Percentiles rank a stretch among this genome's conserved stretches.
phyloP scores from a whole-genome alignment of 2,797 vertebrate species.

The Nannoperca australis region DNA sequence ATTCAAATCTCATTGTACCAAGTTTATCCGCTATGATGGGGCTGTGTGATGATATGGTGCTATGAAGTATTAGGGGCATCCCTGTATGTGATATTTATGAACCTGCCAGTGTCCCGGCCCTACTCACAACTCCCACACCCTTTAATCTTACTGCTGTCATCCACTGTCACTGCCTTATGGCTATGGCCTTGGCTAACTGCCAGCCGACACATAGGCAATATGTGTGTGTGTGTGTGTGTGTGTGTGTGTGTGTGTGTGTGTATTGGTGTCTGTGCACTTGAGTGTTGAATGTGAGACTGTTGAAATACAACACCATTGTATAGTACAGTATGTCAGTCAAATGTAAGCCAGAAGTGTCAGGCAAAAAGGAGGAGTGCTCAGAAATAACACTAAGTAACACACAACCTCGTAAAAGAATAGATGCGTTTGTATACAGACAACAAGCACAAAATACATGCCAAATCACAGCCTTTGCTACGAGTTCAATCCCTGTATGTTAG shows the following conservation, averaged over 20 bases:
- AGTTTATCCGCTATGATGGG: constrained; percentile 44
- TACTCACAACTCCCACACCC: constrained; percentile 70
- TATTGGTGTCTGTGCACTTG: not conserved
- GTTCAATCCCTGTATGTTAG: constrained; percentile 19
- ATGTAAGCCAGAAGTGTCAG: constrained; percentile 44
- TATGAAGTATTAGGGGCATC: constrained; percentile 64
- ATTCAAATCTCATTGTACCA: constrained; percentile 39
- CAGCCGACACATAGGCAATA: constrained; percentile 47
- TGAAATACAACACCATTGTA: constrained; percentile 41
- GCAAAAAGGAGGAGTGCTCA: not conserved
- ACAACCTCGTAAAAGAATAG: constrained; percentile 10
- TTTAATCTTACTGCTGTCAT: constrained; percentile 78
- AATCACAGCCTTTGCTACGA: constrained; percentile 3
- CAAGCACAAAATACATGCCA: constrained; percentile 19
- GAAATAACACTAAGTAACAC: constrained; percentile 10
- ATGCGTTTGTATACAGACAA: not conserved
- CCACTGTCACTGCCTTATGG: constrained; percentile 73
- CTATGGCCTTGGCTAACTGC: constrained; percentile 73
- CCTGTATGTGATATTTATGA: constrained; percentile 76
- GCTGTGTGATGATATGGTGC: constrained; percentile 63
- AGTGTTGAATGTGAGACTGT: constrained; percentile 18
- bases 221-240: constrained; percentile 27
- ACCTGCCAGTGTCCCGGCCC: constrained; percentile 67
- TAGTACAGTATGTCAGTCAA: constrained; percentile 48
- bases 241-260: not conserved